Evolutionary conservation across 2,797 vertebrate genomes (phyloP).

Genomic region (Onychomys arenicola): DNA sequence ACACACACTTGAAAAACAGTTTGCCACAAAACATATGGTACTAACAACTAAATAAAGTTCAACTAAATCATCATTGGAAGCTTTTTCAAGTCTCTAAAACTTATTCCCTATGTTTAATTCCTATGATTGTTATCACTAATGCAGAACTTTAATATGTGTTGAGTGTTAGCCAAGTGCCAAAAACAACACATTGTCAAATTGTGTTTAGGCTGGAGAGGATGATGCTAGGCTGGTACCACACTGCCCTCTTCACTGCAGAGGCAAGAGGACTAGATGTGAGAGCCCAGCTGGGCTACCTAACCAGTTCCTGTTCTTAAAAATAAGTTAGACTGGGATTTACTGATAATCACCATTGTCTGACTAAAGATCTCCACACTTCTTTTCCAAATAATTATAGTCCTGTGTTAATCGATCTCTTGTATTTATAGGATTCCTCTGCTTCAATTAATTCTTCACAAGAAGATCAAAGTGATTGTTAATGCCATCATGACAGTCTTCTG

Average conservation of each 20-base stretch:
- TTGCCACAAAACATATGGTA: background rate
- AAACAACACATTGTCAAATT: constrained; percentile 33
- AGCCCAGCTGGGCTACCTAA: background rate
- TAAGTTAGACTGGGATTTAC: background rate
- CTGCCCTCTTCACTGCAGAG: background rate
- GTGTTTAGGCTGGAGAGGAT: background rate
- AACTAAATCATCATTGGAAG: background rate
- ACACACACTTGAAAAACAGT: constrained; percentile 26
- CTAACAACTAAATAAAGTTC: constrained; percentile 50
- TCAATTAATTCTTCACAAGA: background rate
- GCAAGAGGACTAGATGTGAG: too few relatives aligned
- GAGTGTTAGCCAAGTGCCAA: background rate
- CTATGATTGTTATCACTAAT: constrained; percentile 18
- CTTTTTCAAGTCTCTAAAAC: background rate
- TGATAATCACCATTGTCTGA: background rate
- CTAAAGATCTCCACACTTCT: background rate
- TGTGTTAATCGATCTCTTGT: background rate
- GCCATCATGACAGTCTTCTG: background rate
- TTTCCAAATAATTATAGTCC: background rate
- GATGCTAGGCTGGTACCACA: too few relatives aligned
- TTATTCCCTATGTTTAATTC: background rate
- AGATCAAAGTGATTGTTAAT: background rate
- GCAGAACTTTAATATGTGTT: constrained; percentile 9
- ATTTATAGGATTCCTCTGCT: background rate
- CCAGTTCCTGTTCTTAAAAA: background rate